Evolutionary conservation across 53 echinoderm and acorn worm genomes (phyloP).

Genomic region (Holothuria scabra): DNA sequence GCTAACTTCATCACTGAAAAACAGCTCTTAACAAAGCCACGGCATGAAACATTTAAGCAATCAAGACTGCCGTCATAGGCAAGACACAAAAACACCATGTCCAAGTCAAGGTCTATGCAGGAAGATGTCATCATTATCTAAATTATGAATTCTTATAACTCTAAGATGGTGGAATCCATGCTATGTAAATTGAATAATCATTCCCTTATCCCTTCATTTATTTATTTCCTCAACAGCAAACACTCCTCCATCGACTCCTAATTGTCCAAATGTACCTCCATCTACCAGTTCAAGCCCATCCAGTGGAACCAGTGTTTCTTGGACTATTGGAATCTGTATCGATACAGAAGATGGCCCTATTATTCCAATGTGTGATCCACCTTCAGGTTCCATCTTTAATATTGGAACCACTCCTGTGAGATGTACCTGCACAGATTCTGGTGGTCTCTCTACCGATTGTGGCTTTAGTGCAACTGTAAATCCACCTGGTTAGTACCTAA

Average conservation of each 20-base stretch:
- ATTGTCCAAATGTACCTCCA: not conserved
- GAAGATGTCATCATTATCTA: too few species aligned
- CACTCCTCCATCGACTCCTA: not conserved
- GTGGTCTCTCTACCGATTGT: constrained; percentile 44
- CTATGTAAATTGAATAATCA: too few species aligned
- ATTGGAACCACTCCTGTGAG: constrained; percentile 55
- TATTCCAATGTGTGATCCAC: constrained; percentile 1
- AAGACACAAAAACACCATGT: too few species aligned
- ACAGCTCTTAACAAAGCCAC: too few species aligned
- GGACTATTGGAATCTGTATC: not conserved
- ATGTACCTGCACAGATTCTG: constrained; percentile 58
- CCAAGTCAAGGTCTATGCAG: too few species aligned
- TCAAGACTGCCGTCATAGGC: too few species aligned
- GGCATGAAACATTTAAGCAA: too few species aligned
- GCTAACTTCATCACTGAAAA: too few species aligned
- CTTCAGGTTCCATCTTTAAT: constrained; percentile 48
- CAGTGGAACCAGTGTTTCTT: not conserved
- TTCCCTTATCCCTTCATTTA: not conserved
- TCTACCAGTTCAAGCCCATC: not conserved
- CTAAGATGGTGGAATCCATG: too few species aligned
- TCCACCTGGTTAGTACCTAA: not conserved
- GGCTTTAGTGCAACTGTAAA: not conserved
- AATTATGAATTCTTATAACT: too few species aligned
- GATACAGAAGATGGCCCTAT: not conserved
- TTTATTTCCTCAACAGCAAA: not conserved